Evolutionary conservation across 2,888 invertebrate genomes (phyloP), one percentile per base, ranked within the genome.

Genomic region (Thymelicus lineola): DNA sequence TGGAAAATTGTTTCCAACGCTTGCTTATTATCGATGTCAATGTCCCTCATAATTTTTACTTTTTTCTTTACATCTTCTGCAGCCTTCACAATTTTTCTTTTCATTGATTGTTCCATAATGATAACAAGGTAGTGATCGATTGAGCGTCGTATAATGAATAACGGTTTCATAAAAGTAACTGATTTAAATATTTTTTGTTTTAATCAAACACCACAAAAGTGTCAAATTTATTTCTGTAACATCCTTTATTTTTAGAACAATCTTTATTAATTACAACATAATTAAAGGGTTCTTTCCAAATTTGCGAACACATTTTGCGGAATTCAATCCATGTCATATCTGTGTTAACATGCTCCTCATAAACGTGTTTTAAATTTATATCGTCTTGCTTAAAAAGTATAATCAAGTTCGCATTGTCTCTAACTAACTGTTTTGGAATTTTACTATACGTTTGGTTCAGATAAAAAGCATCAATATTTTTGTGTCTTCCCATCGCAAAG

Each of bases 301-400:
- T 66, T 12, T 48, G 50, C 7, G 63, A 55, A 70, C 74, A 76
- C n/a, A 77, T 57, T 15, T 71, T 14, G 71, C 73, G 73, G 65
- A 80, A 80, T 58, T 75, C 69, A 81, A 79, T 48, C 48, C 48
- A 48, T 48, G 48, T 48, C 48, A 48, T 48, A 48, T 48, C 48
- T n/a, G n/a, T 64, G 17, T 46, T 46, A 59, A 71, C 48, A 42
- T 69, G 59, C 73, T 73, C n/a, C n/a, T n/a, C n/a, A n/a, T n/a
- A n/a, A n/a, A n/a, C n/a, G n/a, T n/a, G n/a, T n/a, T n/a, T n/a
- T n/a, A n/a, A n/a, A n/a, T n/a, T n/a, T n/a, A n/a, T n/a, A n/a
- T n/a, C n/a, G n/a, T n/a, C n/a, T n/a, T n/a, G n/a, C n/a, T n/a
- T n/a, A n/a, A n/a, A n/a, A n/a, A n/a, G n/a, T n/a, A n/a, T n/a